Percentiles rank a stretch among this genome's conserved stretches.
phyloP scores from a whole-genome alignment of 1,140 invertebrate species.

The Xylocopa sonorina region DNA sequence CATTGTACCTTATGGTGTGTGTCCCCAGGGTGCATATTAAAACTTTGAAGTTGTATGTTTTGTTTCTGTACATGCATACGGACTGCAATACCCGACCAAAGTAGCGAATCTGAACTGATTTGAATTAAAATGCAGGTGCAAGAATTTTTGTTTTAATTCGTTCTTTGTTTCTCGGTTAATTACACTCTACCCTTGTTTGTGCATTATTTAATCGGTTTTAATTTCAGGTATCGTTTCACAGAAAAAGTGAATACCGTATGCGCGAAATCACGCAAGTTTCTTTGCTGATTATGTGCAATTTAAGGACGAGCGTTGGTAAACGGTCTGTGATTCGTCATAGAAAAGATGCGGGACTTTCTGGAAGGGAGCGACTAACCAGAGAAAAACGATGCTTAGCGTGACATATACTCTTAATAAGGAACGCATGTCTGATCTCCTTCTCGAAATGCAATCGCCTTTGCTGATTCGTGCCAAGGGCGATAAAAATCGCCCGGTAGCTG shows the following conservation, averaged over 20 bases:
- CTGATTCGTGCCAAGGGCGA: slow-evolving; percentile 71
- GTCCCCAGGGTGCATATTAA: slow-evolving; percentile 4
- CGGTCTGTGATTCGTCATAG: slow-evolving; percentile 22
- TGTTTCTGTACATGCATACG: slow-evolving; percentile 1
- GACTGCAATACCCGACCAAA: background rate
- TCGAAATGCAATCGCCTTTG: slow-evolving; percentile 59
- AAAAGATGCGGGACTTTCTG: slow-evolving; percentile 32
- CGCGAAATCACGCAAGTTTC: background rate
- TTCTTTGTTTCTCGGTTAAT: background rate
- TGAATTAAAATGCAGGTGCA: slow-evolving; percentile 37
- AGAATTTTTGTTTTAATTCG: slow-evolving; percentile 3
- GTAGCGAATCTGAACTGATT: slow-evolving; percentile 16
- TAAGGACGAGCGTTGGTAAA: slow-evolving; percentile 4
- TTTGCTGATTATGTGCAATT: background rate
- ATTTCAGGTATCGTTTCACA: slow-evolving; percentile 3
- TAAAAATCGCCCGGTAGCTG: slow-evolving; percentile 61
- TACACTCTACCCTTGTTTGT: background rate
- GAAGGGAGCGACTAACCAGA: slow-evolving; percentile 20
- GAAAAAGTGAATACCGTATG: background rate
- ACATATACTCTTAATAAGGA: slow-evolving; percentile 51
- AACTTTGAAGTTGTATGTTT: background rate
- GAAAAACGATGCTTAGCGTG: slow-evolving; percentile 23
- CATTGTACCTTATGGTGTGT: slow-evolving; percentile 1
- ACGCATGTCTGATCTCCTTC: slow-evolving; percentile 41
- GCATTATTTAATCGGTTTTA: background rate